These are phyloP conservation scores for Rotaria magnacalcarata DNA, from an alignment of 2,888 invertebrate genomes.

Conservation along the genomic window DNA sequence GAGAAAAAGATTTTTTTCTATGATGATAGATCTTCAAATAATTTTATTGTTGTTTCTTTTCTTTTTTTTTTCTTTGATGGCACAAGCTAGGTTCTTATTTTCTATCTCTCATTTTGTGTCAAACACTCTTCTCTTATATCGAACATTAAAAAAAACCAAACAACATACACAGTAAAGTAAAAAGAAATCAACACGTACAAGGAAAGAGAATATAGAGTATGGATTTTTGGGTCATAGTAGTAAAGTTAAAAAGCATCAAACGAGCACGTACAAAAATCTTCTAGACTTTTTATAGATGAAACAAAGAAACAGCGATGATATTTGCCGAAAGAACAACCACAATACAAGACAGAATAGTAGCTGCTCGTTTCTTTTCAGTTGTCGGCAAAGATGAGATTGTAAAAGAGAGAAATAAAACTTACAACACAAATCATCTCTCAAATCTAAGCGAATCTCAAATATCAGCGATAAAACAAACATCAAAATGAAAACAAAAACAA, in stretches of 20 bases:
- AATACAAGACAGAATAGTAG: neutral
- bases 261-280: neutral
- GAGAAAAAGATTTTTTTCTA: too few relatives aligned
- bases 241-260: neutral
- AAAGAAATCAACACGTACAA: neutral
- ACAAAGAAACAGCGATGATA: neutral
- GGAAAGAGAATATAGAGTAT: neutral
- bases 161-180: conserved; percentile 10
- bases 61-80: neutral
- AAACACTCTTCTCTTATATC: conserved; percentile 5
- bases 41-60: conserved; percentile 22
- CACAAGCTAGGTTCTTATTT: neutral
- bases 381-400: neutral
- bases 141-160: conserved; percentile 24
- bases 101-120: neutral
- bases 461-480: neutral
- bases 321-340: neutral
- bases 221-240: neutral
- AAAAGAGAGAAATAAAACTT: neutral
- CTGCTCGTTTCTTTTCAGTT: neutral
- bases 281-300: neutral
- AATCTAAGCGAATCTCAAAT: neutral
- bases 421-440: conserved; percentile 22
- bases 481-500: neutral
- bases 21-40: neutral